A percentile compares a stretch with the other conserved stretches of the same genome.
Evolutionary conservation across 2,113 vertebrate species (phyloP).

Genomic region (Picathartes gymnocephalus): DNA sequence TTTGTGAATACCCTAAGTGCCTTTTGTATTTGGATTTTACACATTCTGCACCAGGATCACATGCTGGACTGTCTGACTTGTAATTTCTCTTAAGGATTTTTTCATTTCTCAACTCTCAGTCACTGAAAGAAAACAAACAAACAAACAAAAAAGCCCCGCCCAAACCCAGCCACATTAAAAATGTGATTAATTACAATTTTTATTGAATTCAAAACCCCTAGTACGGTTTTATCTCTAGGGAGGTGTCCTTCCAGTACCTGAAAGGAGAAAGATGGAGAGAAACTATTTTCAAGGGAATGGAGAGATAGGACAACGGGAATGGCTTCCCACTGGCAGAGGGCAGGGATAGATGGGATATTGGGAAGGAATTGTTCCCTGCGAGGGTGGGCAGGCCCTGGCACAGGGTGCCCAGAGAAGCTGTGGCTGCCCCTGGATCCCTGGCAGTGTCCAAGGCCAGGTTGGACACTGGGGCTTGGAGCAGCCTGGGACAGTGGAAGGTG

Average conservation of each 20-base stretch:
- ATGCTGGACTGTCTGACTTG: background rate
- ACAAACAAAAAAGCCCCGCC: too few relatives aligned
- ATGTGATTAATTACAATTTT: background rate
- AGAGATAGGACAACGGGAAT: background rate
- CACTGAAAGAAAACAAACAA: background rate
- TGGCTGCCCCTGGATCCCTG: background rate
- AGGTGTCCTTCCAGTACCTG: background rate
- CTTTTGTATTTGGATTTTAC: background rate
- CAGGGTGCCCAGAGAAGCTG: background rate
- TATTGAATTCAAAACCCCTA: background rate
- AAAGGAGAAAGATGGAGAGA: background rate
- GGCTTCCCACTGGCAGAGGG: background rate
- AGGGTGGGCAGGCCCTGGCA: background rate
- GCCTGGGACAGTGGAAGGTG: accelerated
- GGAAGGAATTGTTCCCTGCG: background rate
- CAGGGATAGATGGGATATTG: background rate
- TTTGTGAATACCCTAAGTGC: background rate
- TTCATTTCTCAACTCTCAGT: background rate
- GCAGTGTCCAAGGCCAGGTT: background rate
- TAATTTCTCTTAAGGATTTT: background rate
- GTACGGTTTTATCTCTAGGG: background rate
- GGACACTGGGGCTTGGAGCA: background rate
- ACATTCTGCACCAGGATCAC: background rate
- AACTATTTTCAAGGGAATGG: background rate
- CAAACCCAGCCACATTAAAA: background rate